Conservation (phyloP, 2,797 vertebrate genomes). For the Babyrousa celebensis region DNA sequence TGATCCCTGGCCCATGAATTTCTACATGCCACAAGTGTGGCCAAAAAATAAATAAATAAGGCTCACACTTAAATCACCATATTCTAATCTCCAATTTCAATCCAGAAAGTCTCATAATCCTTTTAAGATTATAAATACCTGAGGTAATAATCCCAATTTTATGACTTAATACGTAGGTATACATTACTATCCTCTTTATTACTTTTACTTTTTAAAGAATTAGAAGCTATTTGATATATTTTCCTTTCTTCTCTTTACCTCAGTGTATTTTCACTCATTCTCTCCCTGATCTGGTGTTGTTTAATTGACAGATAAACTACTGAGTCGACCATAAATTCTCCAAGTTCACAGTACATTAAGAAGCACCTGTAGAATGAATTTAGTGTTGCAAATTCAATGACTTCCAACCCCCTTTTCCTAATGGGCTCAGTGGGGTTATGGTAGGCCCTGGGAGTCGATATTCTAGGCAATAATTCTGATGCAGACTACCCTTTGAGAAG, state of each 20-base stretch:
- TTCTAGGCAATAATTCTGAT: conserved; percentile 3
- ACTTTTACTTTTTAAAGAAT: conserved; percentile 34
- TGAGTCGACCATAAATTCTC: neutral
- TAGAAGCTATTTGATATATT: neutral
- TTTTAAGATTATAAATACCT: conserved; percentile 18
- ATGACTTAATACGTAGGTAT: neutral
- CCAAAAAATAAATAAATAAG: neutral
- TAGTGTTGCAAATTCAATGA: neutral
- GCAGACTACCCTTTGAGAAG: neutral
- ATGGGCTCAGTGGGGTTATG: neutral
- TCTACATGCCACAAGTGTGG: too few relatives aligned
- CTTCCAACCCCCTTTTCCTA: neutral
- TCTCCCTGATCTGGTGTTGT: neutral
- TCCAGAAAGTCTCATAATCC: neutral
- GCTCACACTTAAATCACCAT: neutral
- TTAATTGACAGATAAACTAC: neutral
- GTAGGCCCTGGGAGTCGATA: neutral
- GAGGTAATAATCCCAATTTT: conserved; percentile 37
- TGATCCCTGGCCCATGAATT: too few relatives aligned
- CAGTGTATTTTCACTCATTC: neutral
- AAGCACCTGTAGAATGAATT: neutral
- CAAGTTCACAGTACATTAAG: conserved; percentile 9
- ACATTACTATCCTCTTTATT: neutral
- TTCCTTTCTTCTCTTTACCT: conserved; percentile 9
- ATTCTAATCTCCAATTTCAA: conserved; percentile 53